A percentile compares a stretch with the other conserved stretches of the same genome.
These are phyloP conservation scores for Phasianus colchicus DNA, from an alignment of 2,113 vertebrate genomes.

Conservation along the genomic window DNA sequence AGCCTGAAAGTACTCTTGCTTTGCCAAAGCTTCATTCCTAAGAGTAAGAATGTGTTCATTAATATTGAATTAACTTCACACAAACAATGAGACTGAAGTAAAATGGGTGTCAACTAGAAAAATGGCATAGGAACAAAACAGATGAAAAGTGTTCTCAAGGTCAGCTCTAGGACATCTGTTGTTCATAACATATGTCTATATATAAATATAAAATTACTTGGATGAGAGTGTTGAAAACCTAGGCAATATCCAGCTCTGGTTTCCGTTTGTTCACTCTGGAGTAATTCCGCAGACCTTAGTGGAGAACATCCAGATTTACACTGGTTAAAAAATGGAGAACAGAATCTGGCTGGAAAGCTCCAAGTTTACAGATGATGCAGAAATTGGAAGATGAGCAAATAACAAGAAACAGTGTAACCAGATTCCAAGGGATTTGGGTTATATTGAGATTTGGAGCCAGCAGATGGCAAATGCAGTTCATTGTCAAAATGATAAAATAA, in stretches of 20 bases:
- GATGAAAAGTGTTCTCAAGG: constrained; percentile 10
- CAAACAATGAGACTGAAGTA: background rate
- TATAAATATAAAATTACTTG: constrained; percentile 54
- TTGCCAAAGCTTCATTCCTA: constrained; percentile 24
- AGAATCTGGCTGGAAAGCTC: background rate
- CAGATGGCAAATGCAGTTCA: constrained; percentile 49
- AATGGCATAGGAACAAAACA: background rate
- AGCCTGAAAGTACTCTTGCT: background rate
- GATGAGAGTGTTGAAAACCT: constrained; percentile 48
- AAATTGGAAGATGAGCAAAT: constrained; percentile 30
- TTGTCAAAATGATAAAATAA: constrained; percentile 63
- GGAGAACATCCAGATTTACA: constrained; percentile 24
- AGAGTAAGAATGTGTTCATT: background rate
- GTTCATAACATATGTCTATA: constrained; percentile 48
- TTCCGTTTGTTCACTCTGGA: constrained; percentile 50
- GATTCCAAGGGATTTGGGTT: constrained; percentile 42
- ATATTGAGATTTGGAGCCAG: background rate
- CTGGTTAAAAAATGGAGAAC: constrained; percentile 6
- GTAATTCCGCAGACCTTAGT: constrained; percentile 31
- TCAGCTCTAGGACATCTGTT: constrained; percentile 66
- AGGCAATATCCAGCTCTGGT: constrained; percentile 42
- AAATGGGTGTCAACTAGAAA: background rate
- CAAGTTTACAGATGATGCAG: constrained; percentile 30
- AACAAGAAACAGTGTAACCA: background rate
- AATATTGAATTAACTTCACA: background rate